phyloP scores from a whole-genome alignment of 2,113 vertebrate genomes.

The Falcunculus frontatus region DNA sequence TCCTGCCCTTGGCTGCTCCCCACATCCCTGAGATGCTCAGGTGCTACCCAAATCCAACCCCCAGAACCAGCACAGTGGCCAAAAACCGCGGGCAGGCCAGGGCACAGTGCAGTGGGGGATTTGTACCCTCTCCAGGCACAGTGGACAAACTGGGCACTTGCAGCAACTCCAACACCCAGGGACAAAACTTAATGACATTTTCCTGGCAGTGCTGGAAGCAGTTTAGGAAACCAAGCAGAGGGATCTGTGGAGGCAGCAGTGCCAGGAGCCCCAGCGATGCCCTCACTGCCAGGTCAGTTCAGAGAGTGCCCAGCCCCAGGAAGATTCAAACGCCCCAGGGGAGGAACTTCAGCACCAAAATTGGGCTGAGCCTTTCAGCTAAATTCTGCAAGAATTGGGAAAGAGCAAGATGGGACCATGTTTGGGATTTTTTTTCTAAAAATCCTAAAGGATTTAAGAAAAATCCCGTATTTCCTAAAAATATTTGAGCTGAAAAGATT shows the following conservation, averaged over 20 bases:
- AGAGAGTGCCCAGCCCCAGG: background rate
- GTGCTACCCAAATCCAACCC: background rate
- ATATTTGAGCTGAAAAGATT: background rate
- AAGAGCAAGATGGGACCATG: accelerated
- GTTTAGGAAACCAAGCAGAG: background rate
- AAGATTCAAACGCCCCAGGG: background rate
- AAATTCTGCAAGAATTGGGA: background rate
- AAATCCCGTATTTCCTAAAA: background rate
- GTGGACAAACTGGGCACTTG: background rate
- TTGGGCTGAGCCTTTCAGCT: background rate
- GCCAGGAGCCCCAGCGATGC: background rate
- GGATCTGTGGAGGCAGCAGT: background rate
- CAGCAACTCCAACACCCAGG: accelerated
- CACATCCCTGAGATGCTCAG: background rate
- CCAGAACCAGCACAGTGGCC: background rate
- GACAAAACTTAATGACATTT: background rate
- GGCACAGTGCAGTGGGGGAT: accelerated
- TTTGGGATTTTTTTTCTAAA: background rate
- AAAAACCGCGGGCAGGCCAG: background rate
- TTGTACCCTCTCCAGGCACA: background rate
- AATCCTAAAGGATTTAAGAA: background rate
- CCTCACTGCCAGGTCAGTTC: background rate
- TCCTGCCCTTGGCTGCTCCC: background rate
- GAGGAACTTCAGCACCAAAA: background rate
- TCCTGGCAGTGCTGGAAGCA: background rate